These are phyloP conservation scores for Chromoteleia sp. DNA, from an alignment of 2,888 invertebrate species.

Conservation along the genomic window DNA sequence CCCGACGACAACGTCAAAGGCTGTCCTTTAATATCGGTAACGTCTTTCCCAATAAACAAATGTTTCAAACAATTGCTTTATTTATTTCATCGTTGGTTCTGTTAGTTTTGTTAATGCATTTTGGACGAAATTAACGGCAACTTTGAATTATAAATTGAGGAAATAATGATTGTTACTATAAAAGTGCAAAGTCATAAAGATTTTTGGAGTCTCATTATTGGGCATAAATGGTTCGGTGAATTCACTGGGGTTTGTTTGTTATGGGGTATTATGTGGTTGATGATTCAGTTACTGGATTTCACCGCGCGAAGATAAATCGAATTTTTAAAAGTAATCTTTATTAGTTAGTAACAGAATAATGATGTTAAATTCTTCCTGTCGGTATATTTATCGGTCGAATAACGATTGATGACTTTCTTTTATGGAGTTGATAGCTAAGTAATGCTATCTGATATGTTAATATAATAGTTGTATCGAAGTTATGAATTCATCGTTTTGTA, in stretches of 20 bases:
- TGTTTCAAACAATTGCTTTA: no score
- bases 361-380: conserved; percentile 21
- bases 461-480: conserved; percentile 4
- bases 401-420: conserved; percentile 35
- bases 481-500: not conserved
- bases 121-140: no score
- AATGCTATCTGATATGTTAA: conserved; percentile 1
- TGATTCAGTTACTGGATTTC: conserved; percentile 25
- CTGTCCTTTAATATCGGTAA: not conserved
- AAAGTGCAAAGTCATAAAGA: conserved; percentile 29
- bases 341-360: not conserved
- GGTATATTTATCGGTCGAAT: conserved; percentile 10
- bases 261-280: conserved; percentile 5
- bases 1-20: conserved; percentile 8
- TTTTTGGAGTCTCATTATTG: conserved; percentile 1
- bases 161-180: not conserved
- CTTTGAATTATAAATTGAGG: no score
- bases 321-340: conserved; percentile 28
- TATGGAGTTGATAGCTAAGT: not conserved
- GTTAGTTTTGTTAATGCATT: no score
- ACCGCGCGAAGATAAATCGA: not conserved
- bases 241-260: conserved; percentile 10
- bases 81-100: no score
- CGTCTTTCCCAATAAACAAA: not conserved
- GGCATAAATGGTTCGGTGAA: not conserved